phyloP scores from a whole-genome alignment of 1,140 invertebrate genomes.

The Plodia interpunctella region DNA sequence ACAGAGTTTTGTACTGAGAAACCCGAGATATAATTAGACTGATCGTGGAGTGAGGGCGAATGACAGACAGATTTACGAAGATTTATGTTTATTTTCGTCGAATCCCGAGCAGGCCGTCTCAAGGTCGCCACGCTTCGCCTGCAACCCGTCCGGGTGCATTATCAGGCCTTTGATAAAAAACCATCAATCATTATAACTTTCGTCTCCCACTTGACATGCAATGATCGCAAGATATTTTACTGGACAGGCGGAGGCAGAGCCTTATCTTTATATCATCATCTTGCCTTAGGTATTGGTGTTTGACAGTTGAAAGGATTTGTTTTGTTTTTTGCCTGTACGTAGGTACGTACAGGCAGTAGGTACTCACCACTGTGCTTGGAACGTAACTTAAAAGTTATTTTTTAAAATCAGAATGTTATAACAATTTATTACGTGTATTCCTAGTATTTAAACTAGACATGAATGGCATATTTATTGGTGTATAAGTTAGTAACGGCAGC shows the following conservation, averaged over 20 bases:
- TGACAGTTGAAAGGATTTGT: too few species aligned
- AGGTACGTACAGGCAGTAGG: too few species aligned
- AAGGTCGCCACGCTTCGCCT: constrained; percentile 20
- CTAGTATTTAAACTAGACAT: neutral
- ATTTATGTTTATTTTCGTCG: constrained; percentile 53
- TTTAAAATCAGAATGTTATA: too few species aligned
- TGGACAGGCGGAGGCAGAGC: too few species aligned
- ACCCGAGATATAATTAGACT: neutral
- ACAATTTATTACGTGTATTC: too few species aligned
- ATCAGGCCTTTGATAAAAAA: constrained; percentile 8
- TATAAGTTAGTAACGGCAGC: constrained; percentile 9
- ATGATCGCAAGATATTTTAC: too few species aligned
- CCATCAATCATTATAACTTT: constrained; percentile 15
- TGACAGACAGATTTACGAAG: constrained; percentile 40
- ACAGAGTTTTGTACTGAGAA: neutral
- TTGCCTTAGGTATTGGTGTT: too few species aligned
- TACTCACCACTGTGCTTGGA: too few species aligned
- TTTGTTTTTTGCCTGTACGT: neutral
- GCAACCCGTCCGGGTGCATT: constrained; percentile 1
- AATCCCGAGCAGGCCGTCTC: constrained; percentile 42
- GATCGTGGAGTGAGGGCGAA: neutral
- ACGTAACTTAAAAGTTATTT: too few species aligned
- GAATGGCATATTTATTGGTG: constrained; percentile 4
- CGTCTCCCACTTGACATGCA: constrained; percentile 8
- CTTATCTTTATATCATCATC: too few species aligned